Percentiles rank a stretch among this genome's conserved stretches.
Evolutionary conservation across 1,140 invertebrate genomes (phyloP).

Genomic region (Drosophila albomicans): DNA sequence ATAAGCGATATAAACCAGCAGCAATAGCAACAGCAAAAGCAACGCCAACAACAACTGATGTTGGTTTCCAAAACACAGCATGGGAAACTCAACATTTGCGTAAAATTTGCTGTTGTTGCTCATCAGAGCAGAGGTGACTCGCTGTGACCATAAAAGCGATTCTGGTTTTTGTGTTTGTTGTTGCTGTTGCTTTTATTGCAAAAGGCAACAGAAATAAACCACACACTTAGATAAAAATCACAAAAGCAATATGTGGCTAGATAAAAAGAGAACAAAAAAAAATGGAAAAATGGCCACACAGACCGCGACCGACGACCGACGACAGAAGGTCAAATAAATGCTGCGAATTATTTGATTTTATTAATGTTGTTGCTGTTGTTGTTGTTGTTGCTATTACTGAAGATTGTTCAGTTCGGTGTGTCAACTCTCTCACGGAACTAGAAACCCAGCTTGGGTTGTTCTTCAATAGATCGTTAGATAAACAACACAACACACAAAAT

Average conservation of each 20-base stretch:
- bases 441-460: constrained; percentile 13
- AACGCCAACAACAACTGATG: constrained; percentile 45
- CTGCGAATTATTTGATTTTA: constrained; percentile 72
- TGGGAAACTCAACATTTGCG: constrained; percentile 81
- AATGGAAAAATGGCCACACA: constrained; percentile 57
- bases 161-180: constrained; percentile 55
- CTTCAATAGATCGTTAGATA: constrained; percentile 25
- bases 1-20: constrained; percentile 72
- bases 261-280: constrained; percentile 53
- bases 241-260: constrained; percentile 81
- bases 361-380: constrained; percentile 41
- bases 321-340: constrained; percentile 76
- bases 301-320: constrained; percentile 39
- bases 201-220: constrained; percentile 75
- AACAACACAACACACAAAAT: constrained; percentile 20
- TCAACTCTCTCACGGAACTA: constrained; percentile 46
- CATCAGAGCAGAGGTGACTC: constrained; percentile 72
- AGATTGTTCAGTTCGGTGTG: constrained; percentile 15
- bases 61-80: constrained; percentile 57
- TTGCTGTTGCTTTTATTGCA: constrained; percentile 74
- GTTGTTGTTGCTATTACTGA: constrained; percentile 20
- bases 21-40: constrained; percentile 49
- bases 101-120: constrained; percentile 60
- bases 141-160: constrained; percentile 81
- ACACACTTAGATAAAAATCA: constrained; percentile 84